phyloP scores from a whole-genome alignment of 1,140 invertebrate genomes.

The Dreissena rostriformis region DNA sequence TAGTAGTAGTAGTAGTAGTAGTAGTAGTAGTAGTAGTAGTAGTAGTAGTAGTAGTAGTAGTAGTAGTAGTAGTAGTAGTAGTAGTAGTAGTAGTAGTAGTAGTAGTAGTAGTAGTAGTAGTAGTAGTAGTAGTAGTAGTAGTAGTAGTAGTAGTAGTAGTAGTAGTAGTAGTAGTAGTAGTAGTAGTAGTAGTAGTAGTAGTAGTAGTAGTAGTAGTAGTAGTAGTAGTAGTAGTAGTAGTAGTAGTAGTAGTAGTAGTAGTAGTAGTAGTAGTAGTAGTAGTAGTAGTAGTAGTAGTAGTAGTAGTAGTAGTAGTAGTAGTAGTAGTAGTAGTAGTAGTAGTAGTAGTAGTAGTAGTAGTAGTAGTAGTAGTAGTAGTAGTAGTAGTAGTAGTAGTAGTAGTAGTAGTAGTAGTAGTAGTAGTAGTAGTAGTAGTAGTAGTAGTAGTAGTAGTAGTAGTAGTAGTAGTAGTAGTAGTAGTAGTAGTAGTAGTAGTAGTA shows the following conservation, averaged over 20 bases:
- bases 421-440: slow-evolving; percentile 8
- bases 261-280: slow-evolving; percentile 7
- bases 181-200: slow-evolving; percentile 8
- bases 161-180: slow-evolving; percentile 7
- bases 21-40: slow-evolving; percentile 7
- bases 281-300: slow-evolving; percentile 7
- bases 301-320: slow-evolving; percentile 8
- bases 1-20: slow-evolving; percentile 8
- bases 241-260: slow-evolving; percentile 8
- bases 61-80: slow-evolving; percentile 8
- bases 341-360: slow-evolving; percentile 7
- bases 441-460: slow-evolving; percentile 7
- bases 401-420: slow-evolving; percentile 7
- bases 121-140: slow-evolving; percentile 8
- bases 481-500: slow-evolving; percentile 8
- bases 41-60: slow-evolving; percentile 7
- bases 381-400: slow-evolving; percentile 7
- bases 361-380: slow-evolving; percentile 8
- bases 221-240: slow-evolving; percentile 7
- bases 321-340: slow-evolving; percentile 7
- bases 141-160: slow-evolving; percentile 7
- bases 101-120: slow-evolving; percentile 7
- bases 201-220: slow-evolving; percentile 7
- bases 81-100: slow-evolving; percentile 7
- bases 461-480: slow-evolving; percentile 7